Evolutionary conservation across 2,888 invertebrate species (phyloP).

Genomic region (Pimpla rufipes): DNA sequence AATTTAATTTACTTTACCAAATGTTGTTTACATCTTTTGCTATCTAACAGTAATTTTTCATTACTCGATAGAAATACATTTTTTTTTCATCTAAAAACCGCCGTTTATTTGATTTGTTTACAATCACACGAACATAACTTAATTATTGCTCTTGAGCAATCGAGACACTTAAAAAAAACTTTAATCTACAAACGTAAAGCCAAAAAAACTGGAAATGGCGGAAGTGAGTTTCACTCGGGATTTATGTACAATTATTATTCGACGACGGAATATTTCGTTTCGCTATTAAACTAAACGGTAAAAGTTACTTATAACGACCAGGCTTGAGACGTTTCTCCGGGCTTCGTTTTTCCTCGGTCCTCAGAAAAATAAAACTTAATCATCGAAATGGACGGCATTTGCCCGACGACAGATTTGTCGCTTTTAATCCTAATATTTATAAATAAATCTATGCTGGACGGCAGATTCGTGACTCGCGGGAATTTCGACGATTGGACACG

Average conservation of each 20-base stretch:
- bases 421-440: conserved; percentile 10
- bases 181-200: background rate
- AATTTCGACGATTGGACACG: conserved; percentile 56
- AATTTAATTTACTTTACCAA: too few relatives aligned
- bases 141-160: background rate
- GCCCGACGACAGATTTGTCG: background rate
- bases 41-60: background rate
- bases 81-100: too few relatives aligned
- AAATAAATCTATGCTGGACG: conserved; percentile 27
- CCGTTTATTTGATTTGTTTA: background rate
- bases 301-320: background rate
- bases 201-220: conserved; percentile 33
- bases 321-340: background rate
- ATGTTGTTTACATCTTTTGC: too few relatives aligned
- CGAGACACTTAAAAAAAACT: conserved; percentile 1
- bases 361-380: background rate
- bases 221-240: conserved; percentile 3
- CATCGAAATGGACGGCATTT: background rate
- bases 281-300: conserved; percentile 2
- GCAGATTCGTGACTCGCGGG: conserved; percentile 5
- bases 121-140: background rate
- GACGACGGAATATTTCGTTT: background rate
- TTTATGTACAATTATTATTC: conserved; percentile 49
- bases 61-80: background rate
- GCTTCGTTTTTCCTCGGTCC: background rate